Percentiles rank a stretch among this genome's conserved stretches.
phyloP scores from a whole-genome alignment of 2,797 vertebrate species.

The Rhabdomys pumilio region DNA sequence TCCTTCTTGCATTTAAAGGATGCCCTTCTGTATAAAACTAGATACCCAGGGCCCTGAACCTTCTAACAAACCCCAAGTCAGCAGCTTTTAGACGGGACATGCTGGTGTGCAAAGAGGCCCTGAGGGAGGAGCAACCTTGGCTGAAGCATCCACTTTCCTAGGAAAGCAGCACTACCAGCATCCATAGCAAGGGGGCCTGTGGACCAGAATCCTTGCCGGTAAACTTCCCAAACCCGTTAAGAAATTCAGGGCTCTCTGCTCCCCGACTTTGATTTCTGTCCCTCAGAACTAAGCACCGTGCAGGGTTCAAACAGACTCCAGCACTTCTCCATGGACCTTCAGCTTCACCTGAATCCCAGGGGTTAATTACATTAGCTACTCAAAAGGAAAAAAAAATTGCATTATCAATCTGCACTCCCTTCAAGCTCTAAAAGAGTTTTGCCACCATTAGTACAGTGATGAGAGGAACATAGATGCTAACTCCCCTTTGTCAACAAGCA shows the following conservation, averaged over 20 bases:
- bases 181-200: not conserved
- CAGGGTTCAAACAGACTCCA: not conserved
- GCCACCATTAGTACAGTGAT: not conserved
- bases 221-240: not conserved
- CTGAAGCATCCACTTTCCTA: not conserved
- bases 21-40: not conserved
- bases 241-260: not conserved
- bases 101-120: not conserved
- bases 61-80: not conserved
- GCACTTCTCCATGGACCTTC: not conserved
- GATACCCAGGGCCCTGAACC: not conserved
- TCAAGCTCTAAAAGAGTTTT: slow-evolving; percentile 14
- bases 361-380: not conserved
- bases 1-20: not conserved
- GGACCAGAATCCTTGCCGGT: rapidly evolving
- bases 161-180: not conserved
- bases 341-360: not conserved
- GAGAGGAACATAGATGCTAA: not conserved
- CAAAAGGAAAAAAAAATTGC: not conserved
- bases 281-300: not conserved
- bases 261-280: not conserved
- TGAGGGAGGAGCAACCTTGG: not conserved
- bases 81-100: not conserved
- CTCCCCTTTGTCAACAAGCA: not conserved
- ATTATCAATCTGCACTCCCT: not conserved